A percentile compares a stretch with the other conserved stretches of the same genome.
Evolutionary conservation across 2,113 vertebrate species (phyloP).

Genomic region (Cololabis saira): DNA sequence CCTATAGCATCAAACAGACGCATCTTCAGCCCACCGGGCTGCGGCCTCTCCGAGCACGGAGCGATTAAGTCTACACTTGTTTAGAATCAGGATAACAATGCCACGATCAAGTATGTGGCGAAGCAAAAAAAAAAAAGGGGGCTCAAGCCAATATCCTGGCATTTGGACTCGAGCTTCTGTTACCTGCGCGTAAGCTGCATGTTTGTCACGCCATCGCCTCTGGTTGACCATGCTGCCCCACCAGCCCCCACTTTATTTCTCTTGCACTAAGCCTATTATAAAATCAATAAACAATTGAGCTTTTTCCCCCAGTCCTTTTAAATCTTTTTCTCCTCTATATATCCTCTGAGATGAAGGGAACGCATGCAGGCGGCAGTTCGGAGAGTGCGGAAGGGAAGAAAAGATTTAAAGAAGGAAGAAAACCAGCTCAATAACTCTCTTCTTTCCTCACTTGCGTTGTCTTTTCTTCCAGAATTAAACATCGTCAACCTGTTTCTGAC

Average conservation of each 20-base stretch:
- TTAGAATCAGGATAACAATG: slow-evolving; percentile 71
- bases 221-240: slow-evolving; percentile 70
- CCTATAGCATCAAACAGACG: slow-evolving; percentile 15
- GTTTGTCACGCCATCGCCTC: slow-evolving; percentile 79
- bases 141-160: slow-evolving; percentile 68
- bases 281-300: slow-evolving; percentile 89
- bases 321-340: slow-evolving; percentile 83
- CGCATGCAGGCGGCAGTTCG: slow-evolving; percentile 56
- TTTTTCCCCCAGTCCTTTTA: slow-evolving; percentile 74
- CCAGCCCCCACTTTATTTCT: slow-evolving; percentile 81
- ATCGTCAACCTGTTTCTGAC: slow-evolving; percentile 41
- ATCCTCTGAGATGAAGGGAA: slow-evolving; percentile 76
- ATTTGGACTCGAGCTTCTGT: slow-evolving; percentile 70
- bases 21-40: slow-evolving; percentile 44
- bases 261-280: slow-evolving; percentile 87
- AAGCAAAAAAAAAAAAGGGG: slow-evolving; percentile 42
- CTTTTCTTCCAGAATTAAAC: slow-evolving; percentile 25
- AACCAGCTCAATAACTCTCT: slow-evolving; percentile 46
- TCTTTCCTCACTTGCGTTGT: slow-evolving; percentile 25
- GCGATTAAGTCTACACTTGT: slow-evolving; percentile 74
- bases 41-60: slow-evolving; percentile 64
- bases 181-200: slow-evolving; percentile 76
- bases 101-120: slow-evolving; percentile 42
- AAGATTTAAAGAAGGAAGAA: slow-evolving; percentile 10
- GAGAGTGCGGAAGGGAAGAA: slow-evolving; percentile 12